These are phyloP conservation scores for Lepidurus apus DNA, from an alignment of 1,140 invertebrate genomes.

Conservation along the genomic window DNA sequence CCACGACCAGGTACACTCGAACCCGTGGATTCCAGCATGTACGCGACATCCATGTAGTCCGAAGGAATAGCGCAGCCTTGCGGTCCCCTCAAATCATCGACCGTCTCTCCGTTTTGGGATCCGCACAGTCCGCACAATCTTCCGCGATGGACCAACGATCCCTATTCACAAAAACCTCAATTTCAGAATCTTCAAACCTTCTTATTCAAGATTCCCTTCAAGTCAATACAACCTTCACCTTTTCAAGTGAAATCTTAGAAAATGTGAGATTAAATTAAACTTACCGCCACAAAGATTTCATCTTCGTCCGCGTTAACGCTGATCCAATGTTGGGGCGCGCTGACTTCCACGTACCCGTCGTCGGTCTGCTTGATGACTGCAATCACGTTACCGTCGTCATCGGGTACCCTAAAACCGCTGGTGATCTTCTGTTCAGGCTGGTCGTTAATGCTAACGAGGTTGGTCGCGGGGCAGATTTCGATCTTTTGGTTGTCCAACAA, in stretches of 20 bases:
- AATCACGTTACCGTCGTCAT: slow-evolving; percentile 25
- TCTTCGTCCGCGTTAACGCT: slow-evolving; percentile 23
- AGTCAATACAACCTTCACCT: not conserved
- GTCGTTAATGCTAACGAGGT: slow-evolving; percentile 33
- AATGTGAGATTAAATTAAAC: not conserved
- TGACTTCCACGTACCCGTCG: slow-evolving; percentile 30
- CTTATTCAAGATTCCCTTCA: not conserved
- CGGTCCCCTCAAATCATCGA: slow-evolving; percentile 34
- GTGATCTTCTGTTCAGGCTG: slow-evolving; percentile 15
- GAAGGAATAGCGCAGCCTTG: slow-evolving; percentile 25
- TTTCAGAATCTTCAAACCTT: no score
- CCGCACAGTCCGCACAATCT: slow-evolving; percentile 36
- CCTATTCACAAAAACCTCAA: not conserved
- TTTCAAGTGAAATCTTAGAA: not conserved
- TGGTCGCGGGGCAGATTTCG: slow-evolving; percentile 32
- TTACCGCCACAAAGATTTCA: not conserved
- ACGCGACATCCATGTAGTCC: slow-evolving; percentile 31
- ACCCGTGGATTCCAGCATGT: slow-evolving; percentile 6
- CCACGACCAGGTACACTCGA: not conserved
- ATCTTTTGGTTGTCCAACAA: slow-evolving; percentile 33
- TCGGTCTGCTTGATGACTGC: slow-evolving; percentile 25
- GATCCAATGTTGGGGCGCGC: slow-evolving; percentile 29
- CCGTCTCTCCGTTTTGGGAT: slow-evolving; percentile 33
- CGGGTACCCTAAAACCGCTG: slow-evolving; percentile 11
- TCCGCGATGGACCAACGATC: slow-evolving; percentile 32